phyloP scores from a whole-genome alignment of 2,888 invertebrate genomes.

The Monochamus alternatus region DNA sequence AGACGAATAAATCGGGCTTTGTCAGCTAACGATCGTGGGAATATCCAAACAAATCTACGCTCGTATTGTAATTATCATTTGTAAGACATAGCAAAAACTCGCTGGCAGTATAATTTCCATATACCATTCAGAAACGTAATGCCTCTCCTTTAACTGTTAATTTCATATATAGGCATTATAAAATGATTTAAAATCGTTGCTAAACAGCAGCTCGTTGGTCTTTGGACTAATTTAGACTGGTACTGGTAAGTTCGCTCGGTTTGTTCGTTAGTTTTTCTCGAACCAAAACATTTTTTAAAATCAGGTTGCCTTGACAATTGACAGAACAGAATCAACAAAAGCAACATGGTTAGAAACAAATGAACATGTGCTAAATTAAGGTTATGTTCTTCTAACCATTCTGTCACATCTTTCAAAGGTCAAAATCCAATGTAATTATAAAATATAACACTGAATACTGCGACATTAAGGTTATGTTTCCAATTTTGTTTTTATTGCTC shows the following conservation, averaged over 20 bases:
- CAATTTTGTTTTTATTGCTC: too few species aligned
- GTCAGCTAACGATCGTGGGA: constrained; percentile 57
- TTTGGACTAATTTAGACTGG: not conserved
- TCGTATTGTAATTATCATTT: constrained; percentile 55
- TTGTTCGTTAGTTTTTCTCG: too few species aligned
- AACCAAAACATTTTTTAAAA: too few species aligned
- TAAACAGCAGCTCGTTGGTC: not conserved
- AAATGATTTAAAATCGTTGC: not conserved
- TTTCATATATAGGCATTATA: not conserved
- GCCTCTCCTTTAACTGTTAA: constrained; percentile 4
- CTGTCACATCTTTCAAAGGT: too few species aligned
- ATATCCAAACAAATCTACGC: constrained; percentile 53
- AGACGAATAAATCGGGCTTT: constrained; percentile 31
- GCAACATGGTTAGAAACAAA: too few species aligned
- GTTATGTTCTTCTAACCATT: too few species aligned
- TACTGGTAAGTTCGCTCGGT: not conserved
- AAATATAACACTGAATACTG: too few species aligned
- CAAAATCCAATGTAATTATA: too few species aligned
- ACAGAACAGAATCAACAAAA: too few species aligned
- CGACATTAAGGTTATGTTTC: too few species aligned
- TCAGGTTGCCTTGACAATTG: too few species aligned
- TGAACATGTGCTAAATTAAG: too few species aligned
- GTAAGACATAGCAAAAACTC: constrained; percentile 57
- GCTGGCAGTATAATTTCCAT: constrained; percentile 55
- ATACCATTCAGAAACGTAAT: constrained; percentile 47